phyloP scores from a whole-genome alignment of 1,140 invertebrate species.

The Hesperophylax magnus region DNA sequence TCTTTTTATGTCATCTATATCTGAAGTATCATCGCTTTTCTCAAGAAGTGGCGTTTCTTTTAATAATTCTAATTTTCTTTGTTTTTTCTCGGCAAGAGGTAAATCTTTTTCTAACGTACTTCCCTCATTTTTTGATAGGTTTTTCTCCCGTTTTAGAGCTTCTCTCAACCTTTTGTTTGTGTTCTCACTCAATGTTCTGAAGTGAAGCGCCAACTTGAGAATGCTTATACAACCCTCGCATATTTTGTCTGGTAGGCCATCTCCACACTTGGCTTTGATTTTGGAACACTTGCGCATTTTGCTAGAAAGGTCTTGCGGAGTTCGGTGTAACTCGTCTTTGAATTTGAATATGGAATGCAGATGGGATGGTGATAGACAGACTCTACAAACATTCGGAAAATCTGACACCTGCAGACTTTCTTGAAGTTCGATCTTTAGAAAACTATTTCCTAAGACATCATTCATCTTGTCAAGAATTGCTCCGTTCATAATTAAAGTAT shows the following conservation, averaged over 20 bases:
- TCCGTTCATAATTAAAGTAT: no score
- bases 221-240: neutral
- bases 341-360: slow-evolving; percentile 4
- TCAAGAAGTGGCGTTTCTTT: no score
- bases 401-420: neutral
- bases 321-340: neutral
- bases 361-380: neutral
- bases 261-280: neutral
- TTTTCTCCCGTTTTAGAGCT: neutral
- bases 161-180: neutral
- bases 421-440: neutral
- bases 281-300: slow-evolving; percentile 4
- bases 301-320: neutral
- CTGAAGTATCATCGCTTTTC: no score
- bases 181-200: slow-evolving; percentile 10
- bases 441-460: neutral
- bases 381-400: neutral
- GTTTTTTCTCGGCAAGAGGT: neutral
- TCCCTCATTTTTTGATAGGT: neutral
- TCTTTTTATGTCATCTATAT: neutral
- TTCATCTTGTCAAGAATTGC: neutral
- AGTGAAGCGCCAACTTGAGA: neutral
- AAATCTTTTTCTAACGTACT: no score
- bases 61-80: no score
- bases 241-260: slow-evolving; percentile 21